Conservation (phyloP, 2,888 invertebrate species). For the Rotaria magnacalcarata region DNA sequence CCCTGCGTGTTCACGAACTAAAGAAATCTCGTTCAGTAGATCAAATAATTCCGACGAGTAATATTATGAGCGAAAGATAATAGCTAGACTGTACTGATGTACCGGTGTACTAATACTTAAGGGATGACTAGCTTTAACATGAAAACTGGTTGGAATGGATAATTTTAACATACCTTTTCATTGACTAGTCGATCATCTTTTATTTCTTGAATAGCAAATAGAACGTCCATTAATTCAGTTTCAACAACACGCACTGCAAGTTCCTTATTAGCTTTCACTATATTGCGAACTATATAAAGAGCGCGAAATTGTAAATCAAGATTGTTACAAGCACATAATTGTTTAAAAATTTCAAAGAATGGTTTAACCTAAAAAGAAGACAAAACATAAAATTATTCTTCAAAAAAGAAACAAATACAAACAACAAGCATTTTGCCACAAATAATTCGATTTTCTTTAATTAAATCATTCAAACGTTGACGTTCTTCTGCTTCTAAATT, state of each 20-base stretch:
- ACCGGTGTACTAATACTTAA: too few species aligned
- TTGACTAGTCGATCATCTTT: slow-evolving; percentile 36
- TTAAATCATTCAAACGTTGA: slow-evolving; percentile 38
- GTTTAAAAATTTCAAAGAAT: slow-evolving; percentile 42
- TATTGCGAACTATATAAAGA: slow-evolving; percentile 42
- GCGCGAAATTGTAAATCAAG: slow-evolving; percentile 42
- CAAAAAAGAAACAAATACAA: background rate
- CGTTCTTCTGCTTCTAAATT: slow-evolving; percentile 41
- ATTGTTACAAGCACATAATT: slow-evolving; percentile 37
- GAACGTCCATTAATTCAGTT: slow-evolving; percentile 44
- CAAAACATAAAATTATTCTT: background rate
- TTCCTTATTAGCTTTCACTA: slow-evolving; percentile 29
- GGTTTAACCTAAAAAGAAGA: slow-evolving; percentile 7
- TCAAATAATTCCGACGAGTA: too few species aligned
- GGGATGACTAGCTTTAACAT: too few species aligned
- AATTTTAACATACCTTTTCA: background rate
- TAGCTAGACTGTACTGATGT: too few species aligned
- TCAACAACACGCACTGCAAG: slow-evolving; percentile 37
- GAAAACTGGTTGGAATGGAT: too few species aligned
- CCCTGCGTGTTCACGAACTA: too few species aligned
- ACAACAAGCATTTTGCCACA: slow-evolving; percentile 39
- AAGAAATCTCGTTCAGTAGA: too few species aligned
- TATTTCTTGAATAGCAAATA: slow-evolving; percentile 42
- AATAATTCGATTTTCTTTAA: slow-evolving; percentile 38
- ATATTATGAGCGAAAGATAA: too few species aligned